Base-by-base conservation (phyloP, 64 coral and sea anemone genomes). In the Montipora cactus region DNA sequence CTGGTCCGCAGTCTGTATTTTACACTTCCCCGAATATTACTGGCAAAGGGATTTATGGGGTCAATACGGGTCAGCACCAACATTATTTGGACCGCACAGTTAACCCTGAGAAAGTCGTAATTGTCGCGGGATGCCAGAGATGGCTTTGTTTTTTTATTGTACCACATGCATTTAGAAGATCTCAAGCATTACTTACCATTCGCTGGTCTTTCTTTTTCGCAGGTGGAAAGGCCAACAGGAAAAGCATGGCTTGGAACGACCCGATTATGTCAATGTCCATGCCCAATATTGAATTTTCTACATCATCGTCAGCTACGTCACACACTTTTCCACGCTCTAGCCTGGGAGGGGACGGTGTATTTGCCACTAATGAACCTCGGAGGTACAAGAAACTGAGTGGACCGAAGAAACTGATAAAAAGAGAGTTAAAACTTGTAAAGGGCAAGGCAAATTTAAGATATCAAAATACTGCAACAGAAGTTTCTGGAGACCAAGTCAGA, bases 251-350 rank as follows among this genome's bases (percentile, higher is more conserved):
- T 1, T 97, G 96, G 93, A 75, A 94, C 7, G 58, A 84, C 1
- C 71, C 71, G 14, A n/a, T 46, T 0, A 46, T 85, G 72, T 90
- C 93, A 2, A 95, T 90, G 88, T 95, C 93, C 8, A 95, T 95
- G 93, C 88, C 93, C 7, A 67, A 75, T 49, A 89, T 95, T 44
- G 59, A 81, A 21, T 48, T 71, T 18, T 19, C 93, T 57, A 46
- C 72, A 21, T 84, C 88, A 77, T 57, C 86, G 49, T 8, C 68
- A 20, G 7, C 82, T 49, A 20, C 79, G 76, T 90, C 76, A 67
- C 58, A 70, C 44, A 80, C 22, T 16, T 21, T 49, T 78, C 44
- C 57, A 80, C 58, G 19, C 28, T 19, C 19, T 47, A 80, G 58
- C 37, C 58, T n/a, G 64, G 66, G 62, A 86, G 82, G 66, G 19